Evolutionary conservation across 2,888 invertebrate genomes (phyloP).

Genomic region (Globia sparganii): DNA sequence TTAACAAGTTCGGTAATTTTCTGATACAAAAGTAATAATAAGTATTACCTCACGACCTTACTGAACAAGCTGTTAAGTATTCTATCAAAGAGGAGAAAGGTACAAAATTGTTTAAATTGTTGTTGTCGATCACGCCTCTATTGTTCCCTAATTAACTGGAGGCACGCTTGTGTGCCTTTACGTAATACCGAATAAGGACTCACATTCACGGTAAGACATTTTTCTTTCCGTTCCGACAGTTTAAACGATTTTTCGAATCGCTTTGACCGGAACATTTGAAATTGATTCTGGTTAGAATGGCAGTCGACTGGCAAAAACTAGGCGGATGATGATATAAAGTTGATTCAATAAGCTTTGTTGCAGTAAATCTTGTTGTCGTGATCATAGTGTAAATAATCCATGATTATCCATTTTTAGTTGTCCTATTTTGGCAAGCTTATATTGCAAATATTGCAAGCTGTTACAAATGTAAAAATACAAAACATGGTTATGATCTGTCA

Average conservation of each 20-base stretch:
- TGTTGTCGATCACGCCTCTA: slow-evolving; percentile 60
- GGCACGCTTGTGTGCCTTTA: slow-evolving; percentile 47
- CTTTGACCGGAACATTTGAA: too few species aligned
- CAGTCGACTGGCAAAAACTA: not conserved
- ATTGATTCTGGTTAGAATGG: not conserved
- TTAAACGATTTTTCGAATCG: not conserved
- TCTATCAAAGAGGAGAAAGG: slow-evolving; percentile 69
- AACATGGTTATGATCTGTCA: not conserved
- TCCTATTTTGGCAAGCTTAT: not conserved
- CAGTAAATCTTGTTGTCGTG: not conserved
- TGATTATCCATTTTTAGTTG: not conserved
- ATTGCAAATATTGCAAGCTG: not conserved
- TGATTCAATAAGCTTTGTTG: not conserved
- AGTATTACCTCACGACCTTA: slow-evolving; percentile 62
- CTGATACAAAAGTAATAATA: slow-evolving; percentile 41
- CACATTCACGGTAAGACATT: slow-evolving; percentile 35
- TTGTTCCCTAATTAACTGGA: slow-evolving; percentile 64
- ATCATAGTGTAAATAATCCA: not conserved
- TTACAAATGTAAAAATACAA: not conserved
- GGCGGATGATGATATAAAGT: not conserved
- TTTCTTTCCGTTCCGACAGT: not conserved
- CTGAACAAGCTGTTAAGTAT: slow-evolving; percentile 77
- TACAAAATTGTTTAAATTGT: slow-evolving; percentile 54
- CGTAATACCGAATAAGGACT: slow-evolving; percentile 40
- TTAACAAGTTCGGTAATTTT: slow-evolving; percentile 61